Evolutionary conservation across 2,113 vertebrate species (phyloP).

Genomic region (Gnathonemus longibarbis): DNA sequence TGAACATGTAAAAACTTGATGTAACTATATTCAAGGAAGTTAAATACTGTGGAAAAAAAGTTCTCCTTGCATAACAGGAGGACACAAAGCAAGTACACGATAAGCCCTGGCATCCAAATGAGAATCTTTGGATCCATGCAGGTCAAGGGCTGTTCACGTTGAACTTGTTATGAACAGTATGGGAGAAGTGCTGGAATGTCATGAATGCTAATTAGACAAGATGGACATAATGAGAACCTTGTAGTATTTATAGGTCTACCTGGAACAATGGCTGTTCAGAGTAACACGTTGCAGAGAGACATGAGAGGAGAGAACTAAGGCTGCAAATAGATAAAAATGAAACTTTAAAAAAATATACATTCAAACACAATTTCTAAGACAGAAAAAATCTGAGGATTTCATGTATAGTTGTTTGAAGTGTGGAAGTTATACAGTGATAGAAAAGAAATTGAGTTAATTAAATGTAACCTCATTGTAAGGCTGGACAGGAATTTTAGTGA

Average conservation of each 20-base stretch:
- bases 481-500: not conserved
- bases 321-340: not conserved
- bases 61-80: not conserved
- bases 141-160: conserved; percentile 31
- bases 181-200: conserved; percentile 11
- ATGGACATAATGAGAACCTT: not conserved
- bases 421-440: not conserved
- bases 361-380: not conserved
- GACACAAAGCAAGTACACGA: not conserved
- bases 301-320: not conserved
- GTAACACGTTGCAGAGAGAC: not conserved
- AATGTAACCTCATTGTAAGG: not conserved
- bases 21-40: not conserved
- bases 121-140: not conserved
- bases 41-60: not conserved
- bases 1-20: not conserved
- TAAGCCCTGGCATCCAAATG: not conserved
- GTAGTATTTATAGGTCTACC: not conserved
- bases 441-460: not conserved
- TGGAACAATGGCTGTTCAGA: conserved; percentile 7
- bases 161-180: conserved; percentile 21
- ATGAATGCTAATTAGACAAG: not conserved
- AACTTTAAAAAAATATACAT: not conserved
- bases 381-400: not conserved
- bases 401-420: not conserved